Evolutionary conservation across 2,888 invertebrate species (phyloP).

Genomic region (Zygogramma bicolorata): DNA sequence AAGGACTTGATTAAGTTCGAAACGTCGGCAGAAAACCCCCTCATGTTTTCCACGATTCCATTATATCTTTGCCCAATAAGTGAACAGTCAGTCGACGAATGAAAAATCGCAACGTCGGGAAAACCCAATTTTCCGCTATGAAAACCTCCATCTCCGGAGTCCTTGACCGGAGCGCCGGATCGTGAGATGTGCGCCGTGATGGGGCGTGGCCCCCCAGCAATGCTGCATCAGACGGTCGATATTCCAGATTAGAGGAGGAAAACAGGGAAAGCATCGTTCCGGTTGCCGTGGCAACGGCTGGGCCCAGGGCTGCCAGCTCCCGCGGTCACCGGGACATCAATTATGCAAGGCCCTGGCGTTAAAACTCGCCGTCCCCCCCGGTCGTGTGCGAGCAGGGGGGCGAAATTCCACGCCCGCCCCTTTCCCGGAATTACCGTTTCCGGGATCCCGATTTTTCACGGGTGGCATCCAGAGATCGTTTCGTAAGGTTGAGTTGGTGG

Average conservation of each 20-base stretch:
- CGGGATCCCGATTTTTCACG: no score
- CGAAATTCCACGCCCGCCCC: not conserved
- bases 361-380: conserved; percentile 29
- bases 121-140: no score
- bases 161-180: no score
- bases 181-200: conserved; percentile 30
- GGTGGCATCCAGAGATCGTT: no score
- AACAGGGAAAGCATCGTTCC: conserved; percentile 54
- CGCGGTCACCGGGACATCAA: conserved; percentile 28
- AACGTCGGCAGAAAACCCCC: no score
- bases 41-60: no score
- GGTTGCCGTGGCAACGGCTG: conserved; percentile 48
- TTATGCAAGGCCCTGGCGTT: conserved; percentile 37
- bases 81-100: no score
- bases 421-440: not conserved
- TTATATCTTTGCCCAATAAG: no score
- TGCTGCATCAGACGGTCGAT: conserved; percentile 48
- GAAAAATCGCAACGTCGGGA: no score
- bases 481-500: no score
- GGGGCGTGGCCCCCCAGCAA: conserved; percentile 31
- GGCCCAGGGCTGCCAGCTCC: conserved; percentile 37
- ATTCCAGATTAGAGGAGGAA: conserved; percentile 45
- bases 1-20: no score
- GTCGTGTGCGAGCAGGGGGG: not conserved
- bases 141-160: no score